A percentile compares a stretch with the other conserved stretches of the same genome.
Evolutionary conservation across 92 coral and sea anemone genomes (phyloP).

Genomic region (Virgularia gustaviana): DNA sequence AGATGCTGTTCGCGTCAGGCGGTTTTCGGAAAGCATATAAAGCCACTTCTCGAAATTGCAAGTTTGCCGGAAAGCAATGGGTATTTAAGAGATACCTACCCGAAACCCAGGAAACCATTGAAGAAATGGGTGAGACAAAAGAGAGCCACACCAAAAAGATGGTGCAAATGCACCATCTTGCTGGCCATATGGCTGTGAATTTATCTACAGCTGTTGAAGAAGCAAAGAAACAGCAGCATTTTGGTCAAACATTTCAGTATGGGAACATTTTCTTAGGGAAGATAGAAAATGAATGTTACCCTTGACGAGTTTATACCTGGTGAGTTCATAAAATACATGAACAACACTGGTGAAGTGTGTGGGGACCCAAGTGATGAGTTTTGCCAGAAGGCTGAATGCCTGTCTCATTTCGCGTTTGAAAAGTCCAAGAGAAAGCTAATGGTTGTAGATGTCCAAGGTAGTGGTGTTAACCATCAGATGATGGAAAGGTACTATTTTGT

Average conservation of each 20-base stretch:
- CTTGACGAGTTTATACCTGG: slow-evolving; percentile 5
- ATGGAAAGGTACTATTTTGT: slow-evolving; percentile 4
- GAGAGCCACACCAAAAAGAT: slow-evolving; percentile 15
- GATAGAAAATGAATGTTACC: slow-evolving; percentile 6
- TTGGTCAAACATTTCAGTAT: neutral
- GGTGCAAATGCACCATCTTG: slow-evolving; percentile 25
- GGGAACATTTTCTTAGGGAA: slow-evolving; percentile 2
- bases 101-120: neutral
- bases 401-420: slow-evolving; percentile 2
- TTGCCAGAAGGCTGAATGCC: slow-evolving; percentile 10
- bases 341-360: slow-evolving; percentile 27
- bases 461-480: slow-evolving; percentile 4
- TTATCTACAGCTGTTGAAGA: slow-evolving; percentile 1
- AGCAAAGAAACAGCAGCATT: neutral
- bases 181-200: slow-evolving; percentile 3
- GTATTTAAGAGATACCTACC: slow-evolving; percentile 12
- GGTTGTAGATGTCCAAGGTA: neutral
- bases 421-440: slow-evolving; percentile 11
- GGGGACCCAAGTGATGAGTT: neutral
- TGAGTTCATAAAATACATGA: slow-evolving; percentile 3
- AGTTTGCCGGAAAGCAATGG: slow-evolving; percentile 3
- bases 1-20: slow-evolving; percentile 6
- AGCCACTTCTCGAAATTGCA: neutral
- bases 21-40: slow-evolving; percentile 14
- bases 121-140: slow-evolving; percentile 10